Conservation (phyloP, 2,797 vertebrate genomes). For the Rallus crepitans region DNA sequence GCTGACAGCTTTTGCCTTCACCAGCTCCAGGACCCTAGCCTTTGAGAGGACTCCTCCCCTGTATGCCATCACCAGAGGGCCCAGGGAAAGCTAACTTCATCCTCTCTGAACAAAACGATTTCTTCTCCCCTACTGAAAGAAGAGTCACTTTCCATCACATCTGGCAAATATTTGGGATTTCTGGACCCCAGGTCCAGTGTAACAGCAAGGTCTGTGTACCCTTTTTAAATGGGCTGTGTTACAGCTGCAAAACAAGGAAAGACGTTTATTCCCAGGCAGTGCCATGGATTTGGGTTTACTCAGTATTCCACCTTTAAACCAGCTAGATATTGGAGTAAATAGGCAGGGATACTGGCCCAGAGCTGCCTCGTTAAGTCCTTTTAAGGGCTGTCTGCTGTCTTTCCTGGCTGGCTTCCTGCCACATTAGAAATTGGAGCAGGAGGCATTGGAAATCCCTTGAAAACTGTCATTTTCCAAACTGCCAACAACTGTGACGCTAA, state of each 20-base stretch:
- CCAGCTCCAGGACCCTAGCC: not conserved
- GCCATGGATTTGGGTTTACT: not conserved
- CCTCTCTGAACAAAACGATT: not conserved
- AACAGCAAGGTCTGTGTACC: not conserved
- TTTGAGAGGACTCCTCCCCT: not conserved
- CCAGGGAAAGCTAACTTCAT: not conserved
- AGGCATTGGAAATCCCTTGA: slow-evolving; percentile 65
- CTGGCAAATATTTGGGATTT: not conserved
- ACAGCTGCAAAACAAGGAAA: not conserved
- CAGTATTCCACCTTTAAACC: not conserved
- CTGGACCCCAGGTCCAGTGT: not conserved
- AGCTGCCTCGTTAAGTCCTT: not conserved
- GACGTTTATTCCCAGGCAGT: not conserved
- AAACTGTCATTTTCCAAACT: slow-evolving; percentile 51
- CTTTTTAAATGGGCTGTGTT: not conserved
- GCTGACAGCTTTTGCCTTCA: not conserved
- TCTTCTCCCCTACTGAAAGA: not conserved
- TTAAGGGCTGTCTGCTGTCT: slow-evolving; percentile 31
- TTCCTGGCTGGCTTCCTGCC: slow-evolving; percentile 67
- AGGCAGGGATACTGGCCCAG: not conserved
- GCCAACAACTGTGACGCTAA: slow-evolving; percentile 65
- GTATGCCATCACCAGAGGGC: not conserved
- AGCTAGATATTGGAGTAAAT: not conserved
- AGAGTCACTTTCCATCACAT: not conserved
- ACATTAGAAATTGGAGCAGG: slow-evolving; percentile 29